Percentiles rank a stretch among this genome's conserved stretches.
Conservation (phyloP, 2,113 vertebrate species). For the Uria aalge region DNA sequence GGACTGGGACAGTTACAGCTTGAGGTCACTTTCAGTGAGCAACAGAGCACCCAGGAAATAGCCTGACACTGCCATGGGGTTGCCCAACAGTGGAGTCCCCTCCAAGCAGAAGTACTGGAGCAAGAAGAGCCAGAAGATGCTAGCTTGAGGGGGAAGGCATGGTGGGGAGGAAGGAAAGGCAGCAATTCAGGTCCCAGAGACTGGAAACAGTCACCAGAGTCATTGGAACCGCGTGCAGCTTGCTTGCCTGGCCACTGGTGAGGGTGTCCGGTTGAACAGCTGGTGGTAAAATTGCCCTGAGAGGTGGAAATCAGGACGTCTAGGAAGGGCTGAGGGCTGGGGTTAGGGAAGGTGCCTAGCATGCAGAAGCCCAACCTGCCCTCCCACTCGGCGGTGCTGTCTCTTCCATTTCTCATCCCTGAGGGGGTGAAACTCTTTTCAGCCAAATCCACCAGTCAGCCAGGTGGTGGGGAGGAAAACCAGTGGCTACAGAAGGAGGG, state of each 20-base stretch:
- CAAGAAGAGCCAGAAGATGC: neutral
- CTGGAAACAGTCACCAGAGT: neutral
- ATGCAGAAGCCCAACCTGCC: neutral
- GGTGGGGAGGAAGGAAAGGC: neutral
- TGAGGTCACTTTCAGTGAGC: neutral
- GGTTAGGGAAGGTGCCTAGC: neutral
- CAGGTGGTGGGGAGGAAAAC: neutral
- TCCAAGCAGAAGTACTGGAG: neutral
- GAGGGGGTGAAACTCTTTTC: neutral
- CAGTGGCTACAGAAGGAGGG: neutral
- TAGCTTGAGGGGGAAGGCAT: neutral
- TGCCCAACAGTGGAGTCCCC: neutral
- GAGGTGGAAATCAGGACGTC: neutral
- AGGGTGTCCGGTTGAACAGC: neutral
- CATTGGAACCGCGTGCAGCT: neutral
- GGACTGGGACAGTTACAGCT: neutral
- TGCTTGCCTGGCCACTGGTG: neutral
- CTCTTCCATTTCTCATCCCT: neutral
- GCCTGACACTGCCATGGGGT: neutral
- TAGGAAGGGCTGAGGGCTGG: neutral
- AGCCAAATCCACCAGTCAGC: neutral
- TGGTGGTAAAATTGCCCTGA: neutral
- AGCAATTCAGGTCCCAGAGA: neutral
- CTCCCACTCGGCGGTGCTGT: fast-evolving
- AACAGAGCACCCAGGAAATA: neutral